Base-by-base conservation (phyloP, 2,888 invertebrate species). In the Neoascia interrupta region DNA sequence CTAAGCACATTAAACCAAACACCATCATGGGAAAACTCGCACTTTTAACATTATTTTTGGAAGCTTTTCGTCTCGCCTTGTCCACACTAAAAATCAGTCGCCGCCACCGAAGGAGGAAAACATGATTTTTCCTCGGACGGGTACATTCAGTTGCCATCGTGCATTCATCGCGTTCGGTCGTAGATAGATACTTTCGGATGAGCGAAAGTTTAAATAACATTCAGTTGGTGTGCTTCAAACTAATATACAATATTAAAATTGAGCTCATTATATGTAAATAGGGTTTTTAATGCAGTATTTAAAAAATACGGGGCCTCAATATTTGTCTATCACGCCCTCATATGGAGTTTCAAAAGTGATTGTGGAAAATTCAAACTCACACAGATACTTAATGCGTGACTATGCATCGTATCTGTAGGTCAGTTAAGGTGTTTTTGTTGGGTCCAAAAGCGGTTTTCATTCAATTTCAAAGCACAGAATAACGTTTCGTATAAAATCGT, bases 21-120 rank as follows among this genome's bases (percentile, higher is more conserved):
- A 45, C 70, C 76, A 60, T 64, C 76, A 76, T 76, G 70, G 76
- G 64, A 76, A 76, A 76, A 76, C 70, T 76, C 64, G 58, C 64
- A 76, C 76, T 70, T 70, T 76, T 54, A 70, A 60, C 28, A 54
- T 26, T 23, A 21, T 49, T 51, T 60, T 76, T 70, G 49, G 47
- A 60, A 76, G 76, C 76, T 76, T 76, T 76, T 70, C 45, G 60
- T 69, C 56, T 61, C 16, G 58, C 61, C 54, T 53, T 18, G 75
- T 70, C 53, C 21, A 54, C 41, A 26, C 8, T 16, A 43, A 45
- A 63, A 43, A 43, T 63, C 54, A 51, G 70, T 70, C 39, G 58
- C 10, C 18, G 39, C 31, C n/a, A n/a, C n/a, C 64, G 45, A 64
- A 72, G 72, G 72, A 79, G 68, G 79, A 79, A 72, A 73, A 68